Base-by-base conservation (phyloP, 2,113 vertebrate genomes). In the Odontesthes bonariensis region DNA sequence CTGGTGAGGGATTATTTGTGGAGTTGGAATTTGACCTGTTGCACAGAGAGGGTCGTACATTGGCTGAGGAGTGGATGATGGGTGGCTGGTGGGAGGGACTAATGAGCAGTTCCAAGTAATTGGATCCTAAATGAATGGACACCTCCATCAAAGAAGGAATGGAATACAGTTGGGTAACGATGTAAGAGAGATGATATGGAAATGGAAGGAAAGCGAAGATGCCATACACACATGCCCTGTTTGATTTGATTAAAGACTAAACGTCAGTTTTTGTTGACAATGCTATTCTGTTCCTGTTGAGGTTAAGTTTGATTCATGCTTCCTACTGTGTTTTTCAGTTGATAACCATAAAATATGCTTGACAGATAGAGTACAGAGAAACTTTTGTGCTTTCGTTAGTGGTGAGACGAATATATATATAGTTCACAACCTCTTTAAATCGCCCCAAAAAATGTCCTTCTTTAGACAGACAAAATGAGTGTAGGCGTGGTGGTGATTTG, bases 1-100 rank as follows among this genome's bases (percentile, higher is more conserved):
- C 70, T 82, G 65, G 54, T 51, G 66, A 70, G 56, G 76, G 85
- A 86, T 90, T 88, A 81, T 90, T 89, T 76, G 84, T 81, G 71
- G 85, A 81, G 63, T 62, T 79, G 77, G 82, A 81, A 88, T 84
- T 81, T 88, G 87, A 87, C 85, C 82, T 69, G 83, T 63, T 53
- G 11, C 60, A 5, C 66, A 3, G 57, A 69, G 27, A 72, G 64
- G 54, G 56, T 6, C 44, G 22, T 60, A 75, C 66, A 81, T 76
- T 84, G 85, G 86, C 74, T 32, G 46, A 71, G 62, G 42, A 3
- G 9, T 53, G 4, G 32, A 49, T 62, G 86, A 79, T 73, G 55
- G 63, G 75, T 73, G 75, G 58, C 35, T 12, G 27, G 73, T 76
- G 84, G 84, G 87, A 69, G 83, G 79, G 67, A 65, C 77, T 33